These are phyloP conservation scores for Bombus impatiens DNA, from an alignment of 1,140 invertebrate species.

Conservation along the genomic window DNA sequence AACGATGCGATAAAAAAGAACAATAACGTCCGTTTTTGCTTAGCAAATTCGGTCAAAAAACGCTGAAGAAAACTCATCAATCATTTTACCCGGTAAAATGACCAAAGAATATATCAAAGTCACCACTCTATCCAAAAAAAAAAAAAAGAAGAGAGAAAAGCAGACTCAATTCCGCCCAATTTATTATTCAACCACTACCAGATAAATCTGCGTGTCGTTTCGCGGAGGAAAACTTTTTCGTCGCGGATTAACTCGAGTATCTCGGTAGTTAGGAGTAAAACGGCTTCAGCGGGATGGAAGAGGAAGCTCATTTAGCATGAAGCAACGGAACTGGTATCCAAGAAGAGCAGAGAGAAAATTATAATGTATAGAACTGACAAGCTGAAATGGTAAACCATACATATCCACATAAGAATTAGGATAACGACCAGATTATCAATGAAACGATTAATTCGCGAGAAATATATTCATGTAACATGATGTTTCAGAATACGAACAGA, in stretches of 20 bases:
- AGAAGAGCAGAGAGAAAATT: neutral
- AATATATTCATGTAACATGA: too few species aligned
- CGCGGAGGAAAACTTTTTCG: constrained; percentile 4
- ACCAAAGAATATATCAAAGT: neutral
- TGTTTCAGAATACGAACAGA: too few species aligned
- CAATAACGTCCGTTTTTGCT: neutral
- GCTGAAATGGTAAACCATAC: neutral
- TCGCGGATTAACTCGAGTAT: constrained; percentile 29
- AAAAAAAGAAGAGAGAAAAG: neutral
- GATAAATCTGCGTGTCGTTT: constrained; percentile 23
- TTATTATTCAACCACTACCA: constrained; percentile 3
- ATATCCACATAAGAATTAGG: too few species aligned
- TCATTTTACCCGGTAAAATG: neutral
- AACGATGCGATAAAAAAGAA: neutral
- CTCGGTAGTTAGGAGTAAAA: constrained; percentile 9
- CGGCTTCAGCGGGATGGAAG: neutral
- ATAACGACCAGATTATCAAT: too few species aligned
- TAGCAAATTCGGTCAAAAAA: neutral
- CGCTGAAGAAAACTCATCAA: neutral
- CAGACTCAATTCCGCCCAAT: neutral
- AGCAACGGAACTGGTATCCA: neutral
- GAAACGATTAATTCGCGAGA: too few species aligned
- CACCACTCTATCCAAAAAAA: too few species aligned
- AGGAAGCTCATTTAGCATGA: constrained; percentile 7
- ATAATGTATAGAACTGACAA: too few species aligned